These are phyloP conservation scores for Scomber colias DNA, from an alignment of 2,113 vertebrate genomes.

Conservation along the genomic window DNA sequence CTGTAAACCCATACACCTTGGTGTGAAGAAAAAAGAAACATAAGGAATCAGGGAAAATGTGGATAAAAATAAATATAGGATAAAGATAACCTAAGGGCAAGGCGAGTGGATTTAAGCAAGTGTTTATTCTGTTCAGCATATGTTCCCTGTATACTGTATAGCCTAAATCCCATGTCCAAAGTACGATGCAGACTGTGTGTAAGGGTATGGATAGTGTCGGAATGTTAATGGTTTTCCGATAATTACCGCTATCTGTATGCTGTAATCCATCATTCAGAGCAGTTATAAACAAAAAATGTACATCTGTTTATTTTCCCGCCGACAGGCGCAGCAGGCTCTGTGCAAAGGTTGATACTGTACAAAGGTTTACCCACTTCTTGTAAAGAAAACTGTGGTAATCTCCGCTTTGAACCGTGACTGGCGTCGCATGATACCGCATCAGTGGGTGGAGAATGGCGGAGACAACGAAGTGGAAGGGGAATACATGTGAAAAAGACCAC, in stretches of 20 bases:
- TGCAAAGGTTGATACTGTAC: constrained; percentile 55
- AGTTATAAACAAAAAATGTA: constrained; percentile 74
- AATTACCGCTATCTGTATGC: constrained; percentile 81
- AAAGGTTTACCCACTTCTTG: constrained; percentile 44
- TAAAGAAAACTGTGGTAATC: constrained; percentile 69
- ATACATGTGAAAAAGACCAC: constrained; percentile 21
- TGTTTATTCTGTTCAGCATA: constrained; percentile 66
- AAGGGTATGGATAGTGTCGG: constrained; percentile 78
- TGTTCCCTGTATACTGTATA: constrained; percentile 58
- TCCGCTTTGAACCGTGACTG: constrained; percentile 71
- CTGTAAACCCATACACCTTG: constrained; percentile 76
- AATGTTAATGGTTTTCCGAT: constrained; percentile 84
- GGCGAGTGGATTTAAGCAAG: constrained; percentile 70
- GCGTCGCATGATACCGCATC: constrained; percentile 27
- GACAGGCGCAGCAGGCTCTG: constrained; percentile 48
- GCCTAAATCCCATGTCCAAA: constrained; percentile 65
- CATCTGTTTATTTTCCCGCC: constrained; percentile 81
- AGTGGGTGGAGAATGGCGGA: constrained; percentile 54
- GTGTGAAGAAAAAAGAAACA: constrained; percentile 43
- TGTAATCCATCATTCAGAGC: constrained; percentile 77
- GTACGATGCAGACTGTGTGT: constrained; percentile 32
- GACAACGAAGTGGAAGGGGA: not conserved
- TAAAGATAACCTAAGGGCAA: constrained; percentile 76
- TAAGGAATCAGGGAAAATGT: constrained; percentile 57
- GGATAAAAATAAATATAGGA: constrained; percentile 78